Percentiles rank a stretch among this genome's conserved stretches.
phyloP scores from a whole-genome alignment of 2,888 invertebrate genomes.

The Gortyna flavago region DNA sequence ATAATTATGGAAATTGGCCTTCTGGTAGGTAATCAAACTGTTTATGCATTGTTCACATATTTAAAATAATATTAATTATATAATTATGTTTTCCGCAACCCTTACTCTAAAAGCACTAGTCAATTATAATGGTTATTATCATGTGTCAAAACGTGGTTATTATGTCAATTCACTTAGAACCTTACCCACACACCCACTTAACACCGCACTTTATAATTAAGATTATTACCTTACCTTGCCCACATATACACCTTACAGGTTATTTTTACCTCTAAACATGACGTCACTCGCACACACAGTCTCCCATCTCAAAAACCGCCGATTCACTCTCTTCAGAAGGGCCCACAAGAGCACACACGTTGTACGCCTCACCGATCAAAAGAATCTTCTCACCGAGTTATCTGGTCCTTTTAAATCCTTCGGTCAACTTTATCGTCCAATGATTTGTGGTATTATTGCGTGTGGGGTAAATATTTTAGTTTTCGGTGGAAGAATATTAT shows the following conservation, averaged over 20 bases:
- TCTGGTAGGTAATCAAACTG: not conserved
- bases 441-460: constrained; percentile 60
- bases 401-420: constrained; percentile 70
- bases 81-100: not conserved
- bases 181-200: not conserved
- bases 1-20: not conserved
- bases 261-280: constrained; percentile 10
- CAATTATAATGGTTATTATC: not conserved
- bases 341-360: constrained; percentile 42
- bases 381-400: constrained; percentile 69
- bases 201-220: constrained; percentile 27
- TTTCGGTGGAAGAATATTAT: constrained; percentile 27
- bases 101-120: not conserved
- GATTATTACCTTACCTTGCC: constrained; percentile 4
- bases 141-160: not conserved
- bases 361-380: constrained; percentile 81
- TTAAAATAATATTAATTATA: no score
- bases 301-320: constrained; percentile 34
- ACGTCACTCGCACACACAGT: constrained; percentile 32
- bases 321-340: constrained; percentile 37
- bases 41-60: not conserved
- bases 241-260: not conserved
- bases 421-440: constrained; percentile 59
- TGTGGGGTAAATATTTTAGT: constrained; percentile 43
- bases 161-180: not conserved